Evolutionary conservation across 2,888 invertebrate species (phyloP).

Genomic region (Pachymerium ferrugineum): DNA sequence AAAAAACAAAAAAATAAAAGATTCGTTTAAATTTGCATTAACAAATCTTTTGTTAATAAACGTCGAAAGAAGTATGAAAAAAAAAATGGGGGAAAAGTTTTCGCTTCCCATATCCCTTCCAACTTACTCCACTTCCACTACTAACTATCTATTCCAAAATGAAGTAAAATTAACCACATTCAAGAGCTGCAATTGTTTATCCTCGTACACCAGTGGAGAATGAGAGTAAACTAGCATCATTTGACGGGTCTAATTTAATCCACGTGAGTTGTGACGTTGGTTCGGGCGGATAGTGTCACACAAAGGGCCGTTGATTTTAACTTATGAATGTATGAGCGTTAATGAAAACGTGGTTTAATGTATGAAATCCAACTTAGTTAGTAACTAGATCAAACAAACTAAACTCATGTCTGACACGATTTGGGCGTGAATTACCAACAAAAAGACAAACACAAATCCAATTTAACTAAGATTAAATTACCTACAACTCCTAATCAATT

Average conservation of each 20-base stretch:
- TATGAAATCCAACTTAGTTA: not conserved
- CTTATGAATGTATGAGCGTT: not conserved
- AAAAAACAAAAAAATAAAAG: too few species aligned
- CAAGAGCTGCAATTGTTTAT: not conserved
- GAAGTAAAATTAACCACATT: too few species aligned
- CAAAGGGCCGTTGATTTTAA: conserved; percentile 1
- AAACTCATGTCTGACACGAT: not conserved
- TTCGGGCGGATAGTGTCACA: not conserved
- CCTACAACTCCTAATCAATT: not conserved
- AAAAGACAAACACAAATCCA: not conserved
- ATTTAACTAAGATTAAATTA: not conserved
- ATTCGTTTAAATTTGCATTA: too few species aligned
- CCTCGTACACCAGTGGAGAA: too few species aligned
- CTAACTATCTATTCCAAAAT: too few species aligned
- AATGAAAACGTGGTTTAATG: conserved; percentile 19
- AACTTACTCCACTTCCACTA: too few species aligned
- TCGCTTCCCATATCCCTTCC: too few species aligned
- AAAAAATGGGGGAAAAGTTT: too few species aligned
- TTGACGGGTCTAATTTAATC: conserved; percentile 20
- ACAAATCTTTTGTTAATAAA: too few species aligned
- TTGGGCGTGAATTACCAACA: not conserved
- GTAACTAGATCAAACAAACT: not conserved
- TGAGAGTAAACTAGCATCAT: not conserved
- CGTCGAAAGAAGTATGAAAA: too few species aligned
- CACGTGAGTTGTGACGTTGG: not conserved